Evolutionary conservation across 2,888 invertebrate genomes (phyloP), one percentile per base, ranked within the genome.

Genomic region (Cheilosia vernalis): DNA sequence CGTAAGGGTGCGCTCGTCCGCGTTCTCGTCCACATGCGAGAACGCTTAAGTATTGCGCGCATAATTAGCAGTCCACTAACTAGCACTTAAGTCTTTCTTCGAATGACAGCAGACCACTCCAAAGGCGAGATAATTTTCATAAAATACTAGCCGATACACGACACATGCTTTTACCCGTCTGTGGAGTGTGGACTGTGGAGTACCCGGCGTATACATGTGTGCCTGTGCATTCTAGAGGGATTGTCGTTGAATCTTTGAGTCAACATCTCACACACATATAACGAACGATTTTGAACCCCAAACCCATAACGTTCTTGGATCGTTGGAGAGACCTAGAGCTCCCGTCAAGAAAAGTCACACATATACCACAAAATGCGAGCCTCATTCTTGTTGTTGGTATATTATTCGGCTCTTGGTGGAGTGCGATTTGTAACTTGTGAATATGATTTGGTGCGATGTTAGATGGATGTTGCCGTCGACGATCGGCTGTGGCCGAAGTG

Each of bases 401-500:
- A 30, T 66, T 63, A 42, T n/a, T 61, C 67, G 69, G 37, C 37
- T 70, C 70, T 69, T 74, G 56, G 53, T 37, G 13, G 55, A 77
- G 72, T 77, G 72, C 63, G 73, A 78, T 17, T 47, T 47, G 19
- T 47, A 19, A 37, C 78, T 81, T 70, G 51, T 70, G 70, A 58
- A 55, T 27, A 27, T 27, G 15, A 24, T 30, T 64, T 60, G 61
- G 37, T 51, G 24, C 3, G 61, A 76, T 84, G 69, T 79, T 79
- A 79, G 84, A 79, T 66, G 84, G 63, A 66, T 70, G 74, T 74
- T 66, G 60, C 60, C 66, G 56, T 24, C 27, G 55, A 19, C 47
- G 49, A 66, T 69, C 47, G 69, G 74, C 73, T 84, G 87, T 87
- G 88, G 88, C 87, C 88, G 88, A 88, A 87, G 86, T 87, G 87